Evolutionary conservation across 2,888 invertebrate genomes (phyloP).

Genomic region (Melieria crassipennis): DNA sequence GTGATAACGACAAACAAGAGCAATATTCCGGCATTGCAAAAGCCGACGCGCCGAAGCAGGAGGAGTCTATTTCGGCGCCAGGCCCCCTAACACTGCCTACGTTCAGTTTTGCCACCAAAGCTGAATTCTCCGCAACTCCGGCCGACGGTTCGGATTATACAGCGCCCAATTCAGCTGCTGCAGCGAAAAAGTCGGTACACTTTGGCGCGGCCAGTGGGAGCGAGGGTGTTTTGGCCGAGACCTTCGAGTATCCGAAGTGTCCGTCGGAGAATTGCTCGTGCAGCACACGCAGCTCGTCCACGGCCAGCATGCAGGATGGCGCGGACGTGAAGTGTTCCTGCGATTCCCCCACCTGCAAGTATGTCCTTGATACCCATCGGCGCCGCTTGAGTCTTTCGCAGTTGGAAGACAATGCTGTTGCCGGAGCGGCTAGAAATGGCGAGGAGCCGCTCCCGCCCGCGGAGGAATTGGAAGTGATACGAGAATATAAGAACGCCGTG

Average conservation of each 20-base stretch:
- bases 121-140: neutral
- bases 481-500: slow-evolving; percentile 60
- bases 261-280: slow-evolving; percentile 64
- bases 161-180: slow-evolving; percentile 34
- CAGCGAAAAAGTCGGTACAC: slow-evolving; percentile 61
- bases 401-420: slow-evolving; percentile 13
- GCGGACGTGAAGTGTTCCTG: slow-evolving; percentile 54
- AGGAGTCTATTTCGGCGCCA: slow-evolving; percentile 52
- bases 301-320: slow-evolving; percentile 49
- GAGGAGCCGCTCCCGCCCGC: slow-evolving; percentile 26
- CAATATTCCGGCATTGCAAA: neutral
- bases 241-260: slow-evolving; percentile 62
- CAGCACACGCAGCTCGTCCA: slow-evolving; percentile 62
- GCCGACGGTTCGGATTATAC: neutral
- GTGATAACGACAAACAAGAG: slow-evolving; percentile 60
- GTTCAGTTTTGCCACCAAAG: neutral
- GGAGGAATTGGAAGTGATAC: slow-evolving; percentile 49
- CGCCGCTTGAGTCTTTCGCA: slow-evolving; percentile 22
- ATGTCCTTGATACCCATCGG: slow-evolving; percentile 15
- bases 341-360: slow-evolving; percentile 52
- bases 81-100: slow-evolving; percentile 49
- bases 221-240: slow-evolving; percentile 56
- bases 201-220: slow-evolving; percentile 55
- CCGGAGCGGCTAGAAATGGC: neutral
- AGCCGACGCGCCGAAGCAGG: neutral